Base-by-base conservation (phyloP, 2,888 invertebrate genomes). In the Petrophora chlorosata region DNA sequence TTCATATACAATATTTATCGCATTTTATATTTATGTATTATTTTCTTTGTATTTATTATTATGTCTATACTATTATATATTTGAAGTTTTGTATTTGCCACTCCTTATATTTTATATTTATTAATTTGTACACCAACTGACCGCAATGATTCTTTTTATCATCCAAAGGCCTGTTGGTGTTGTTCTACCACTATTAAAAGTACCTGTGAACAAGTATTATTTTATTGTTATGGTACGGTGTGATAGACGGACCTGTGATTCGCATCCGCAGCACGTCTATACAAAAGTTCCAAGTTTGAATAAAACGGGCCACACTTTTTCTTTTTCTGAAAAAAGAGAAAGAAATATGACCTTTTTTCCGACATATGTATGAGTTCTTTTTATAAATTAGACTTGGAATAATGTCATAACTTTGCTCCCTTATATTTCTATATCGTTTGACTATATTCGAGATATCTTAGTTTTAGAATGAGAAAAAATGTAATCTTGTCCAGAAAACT, bases 281-380 rank as follows among this genome's bases (percentile, higher is more conserved):
- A 70, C 65, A 63, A 70, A 67, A 68, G 72, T 67, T 70, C 53
- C 67, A 67, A 65, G 68, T 79, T 76, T 76, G 76, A 78, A 77
- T 79, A 76, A 75, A 79, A 75, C 63, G 63, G 61, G 63, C 61
- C 67, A 70, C 72, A 72, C 53, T 69, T 72, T 71, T 70, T 70
- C 60, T 57, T 66, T 73, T 70, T 69, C 59, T 65, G 54, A 63
- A 65, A 65, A 66, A 67, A 52, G 60, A 65, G 54, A 63, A 65
- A 65, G 65, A 67, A 52, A 61, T 10, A 29, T 8, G 22, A 52
- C 16, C 48, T 53, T 58, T 60, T 51, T 38, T 46, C 54, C 58
- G 56, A 67, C 68, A 65, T 59, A 63, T 67, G 70, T 61, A 55
- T 36, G 49, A 50, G 55, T 63, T 69, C 57, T 48, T 67, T 67